Evolutionary conservation across 2,113 vertebrate genomes (phyloP), one percentile per base, ranked within the genome.

Genomic region (Pogonocichla stellata): DNA sequence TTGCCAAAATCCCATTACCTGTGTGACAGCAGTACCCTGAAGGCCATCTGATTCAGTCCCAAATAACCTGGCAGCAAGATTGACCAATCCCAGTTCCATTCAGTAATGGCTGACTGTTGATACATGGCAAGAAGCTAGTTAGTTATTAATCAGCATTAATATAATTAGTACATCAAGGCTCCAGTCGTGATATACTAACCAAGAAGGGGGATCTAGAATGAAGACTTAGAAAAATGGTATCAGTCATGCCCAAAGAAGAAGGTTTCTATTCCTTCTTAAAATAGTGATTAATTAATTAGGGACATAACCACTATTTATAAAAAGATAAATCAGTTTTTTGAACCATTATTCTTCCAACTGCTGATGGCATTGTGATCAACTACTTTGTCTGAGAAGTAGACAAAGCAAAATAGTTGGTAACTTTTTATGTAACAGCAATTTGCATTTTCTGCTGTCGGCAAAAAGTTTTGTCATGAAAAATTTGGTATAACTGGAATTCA

Each of bases 131-230:
- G 82, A 98, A 91, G 92, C 96, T 97, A 98, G 98, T 99, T 99
- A 98, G 98, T 98, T 99, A 99, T 99, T 99, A 99, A 99, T 99
- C 98, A 99, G 98, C 98, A 98, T 99, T 99, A 99, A 99, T 98
- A 98, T 96, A 98, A 99, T 98, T 97, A 98, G 98, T 98, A 98
- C 98, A 99, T 99, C 98, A 99, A 98, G 98, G 97, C 98, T 98
- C 98, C 99, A 99, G 98, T 98, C 99, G 98, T 97, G 97, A 98
- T 97, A 98, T 97, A 98, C 98, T 98, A 99, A 99, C 98, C 98
- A 98, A 98, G 98, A 97, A 98, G 97, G 97, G 97, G 97, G 90
- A 95, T 97, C 96, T 98, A 95, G 96, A 98, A 97, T 94, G 98
- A 98, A 98, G 97, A 98, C 97, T 98, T 96, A 94, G 97, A 98